These are phyloP conservation scores for Zoanthus solanderi DNA, from an alignment of 92 coral and sea anemone genomes.

Conservation along the genomic window DNA sequence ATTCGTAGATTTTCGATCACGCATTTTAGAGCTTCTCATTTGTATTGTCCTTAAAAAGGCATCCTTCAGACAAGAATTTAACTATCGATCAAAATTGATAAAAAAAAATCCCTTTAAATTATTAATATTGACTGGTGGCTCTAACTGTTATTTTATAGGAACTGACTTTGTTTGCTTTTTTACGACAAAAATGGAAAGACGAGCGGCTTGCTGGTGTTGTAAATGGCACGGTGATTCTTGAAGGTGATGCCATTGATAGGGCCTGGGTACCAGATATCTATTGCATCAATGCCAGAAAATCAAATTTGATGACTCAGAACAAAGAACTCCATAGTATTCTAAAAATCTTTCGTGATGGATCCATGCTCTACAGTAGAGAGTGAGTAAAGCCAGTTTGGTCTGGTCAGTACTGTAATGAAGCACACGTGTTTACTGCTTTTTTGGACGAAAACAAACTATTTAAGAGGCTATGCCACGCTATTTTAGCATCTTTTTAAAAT, in stretches of 20 bases:
- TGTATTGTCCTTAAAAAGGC: too few relatives aligned
- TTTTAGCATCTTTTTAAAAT: too few relatives aligned
- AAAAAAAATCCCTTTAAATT: too few relatives aligned
- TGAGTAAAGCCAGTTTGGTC: constrained; percentile 28
- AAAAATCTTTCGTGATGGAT: constrained; percentile 62
- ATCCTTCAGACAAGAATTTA: too few relatives aligned
- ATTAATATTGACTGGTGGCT: neutral
- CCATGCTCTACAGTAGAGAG: constrained; percentile 86
- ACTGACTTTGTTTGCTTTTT: constrained; percentile 75
- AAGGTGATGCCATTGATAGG: constrained; percentile 60
- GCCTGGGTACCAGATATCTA: constrained; percentile 90
- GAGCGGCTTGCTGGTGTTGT: constrained; percentile 75
- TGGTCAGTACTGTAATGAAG: too few relatives aligned
- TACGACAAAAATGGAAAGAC: constrained; percentile 85
- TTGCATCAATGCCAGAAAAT: constrained; percentile 76
- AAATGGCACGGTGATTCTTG: constrained; percentile 64
- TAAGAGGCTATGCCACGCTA: too few relatives aligned
- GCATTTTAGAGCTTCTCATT: too few relatives aligned
- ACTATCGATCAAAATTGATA: too few relatives aligned
- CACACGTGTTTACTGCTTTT: too few relatives aligned
- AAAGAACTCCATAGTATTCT: constrained; percentile 68
- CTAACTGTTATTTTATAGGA: constrained; percentile 56
- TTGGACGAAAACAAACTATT: too few relatives aligned
- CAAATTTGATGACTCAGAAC: constrained; percentile 79
- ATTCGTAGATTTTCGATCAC: too few relatives aligned